Evolutionary conservation across 2,113 vertebrate genomes (phyloP).

Genomic region (Chitala chitala): DNA sequence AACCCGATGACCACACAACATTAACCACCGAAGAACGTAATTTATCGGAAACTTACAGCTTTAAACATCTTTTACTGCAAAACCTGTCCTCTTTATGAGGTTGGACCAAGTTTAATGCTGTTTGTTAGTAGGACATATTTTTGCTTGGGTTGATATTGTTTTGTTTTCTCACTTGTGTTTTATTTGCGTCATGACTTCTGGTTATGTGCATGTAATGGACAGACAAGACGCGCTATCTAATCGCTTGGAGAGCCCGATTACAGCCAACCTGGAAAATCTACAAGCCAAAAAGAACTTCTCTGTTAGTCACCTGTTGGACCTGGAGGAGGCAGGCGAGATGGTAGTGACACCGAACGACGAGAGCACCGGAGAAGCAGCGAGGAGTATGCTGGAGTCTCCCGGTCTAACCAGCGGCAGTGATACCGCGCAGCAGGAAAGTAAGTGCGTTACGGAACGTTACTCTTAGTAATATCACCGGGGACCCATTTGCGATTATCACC

Average conservation of each 20-base stretch:
- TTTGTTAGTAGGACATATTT: conserved; percentile 19
- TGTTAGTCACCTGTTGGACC: conserved; percentile 83
- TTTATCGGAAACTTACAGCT: conserved; percentile 21
- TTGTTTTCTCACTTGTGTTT: conserved; percentile 6
- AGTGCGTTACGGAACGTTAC: too few species aligned
- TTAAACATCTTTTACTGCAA: neutral
- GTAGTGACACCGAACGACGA: conserved; percentile 73
- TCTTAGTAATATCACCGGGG: neutral
- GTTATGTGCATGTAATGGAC: conserved; percentile 79
- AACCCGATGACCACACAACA: neutral
- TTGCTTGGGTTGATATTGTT: conserved; percentile 10
- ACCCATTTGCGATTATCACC: conserved; percentile 26
- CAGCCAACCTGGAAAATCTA: conserved; percentile 71
- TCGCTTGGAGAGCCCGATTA: conserved; percentile 70
- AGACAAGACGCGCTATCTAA: conserved; percentile 64
- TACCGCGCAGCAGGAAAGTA: conserved; percentile 81
- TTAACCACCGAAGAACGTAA: neutral
- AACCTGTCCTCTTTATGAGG: conserved; percentile 4
- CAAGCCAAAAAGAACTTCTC: conserved; percentile 86
- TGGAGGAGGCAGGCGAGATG: conserved; percentile 81
- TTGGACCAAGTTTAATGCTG: neutral
- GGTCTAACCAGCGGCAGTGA: conserved; percentile 82
- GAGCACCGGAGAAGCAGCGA: conserved; percentile 66
- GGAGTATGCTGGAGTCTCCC: conserved; percentile 76
- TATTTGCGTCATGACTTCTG: conserved; percentile 69